Conservation (phyloP, 1,140 invertebrate species). For the Drosophila carrolli region DNA sequence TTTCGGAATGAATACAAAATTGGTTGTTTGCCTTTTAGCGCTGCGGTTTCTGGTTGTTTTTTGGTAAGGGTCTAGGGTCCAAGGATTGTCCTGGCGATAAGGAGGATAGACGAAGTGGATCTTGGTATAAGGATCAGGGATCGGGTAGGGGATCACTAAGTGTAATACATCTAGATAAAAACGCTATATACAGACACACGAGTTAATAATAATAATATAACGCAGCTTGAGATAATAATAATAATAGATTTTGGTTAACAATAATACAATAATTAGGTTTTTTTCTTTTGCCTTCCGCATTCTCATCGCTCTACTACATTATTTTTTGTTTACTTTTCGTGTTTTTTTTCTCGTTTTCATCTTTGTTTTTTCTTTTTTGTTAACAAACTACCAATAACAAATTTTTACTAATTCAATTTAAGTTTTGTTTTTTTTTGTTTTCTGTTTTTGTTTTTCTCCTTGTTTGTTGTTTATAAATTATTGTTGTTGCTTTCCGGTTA, state of each 20-base stretch:
- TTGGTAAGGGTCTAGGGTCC: conserved; percentile 17
- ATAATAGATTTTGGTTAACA: conserved; percentile 83
- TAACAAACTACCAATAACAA: conserved; percentile 83
- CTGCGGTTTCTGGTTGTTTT: conserved; percentile 37
- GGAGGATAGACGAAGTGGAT: not conserved
- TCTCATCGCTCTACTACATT: conserved; percentile 55
- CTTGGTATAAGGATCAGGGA: not conserved
- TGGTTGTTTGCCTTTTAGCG: conserved; percentile 69
- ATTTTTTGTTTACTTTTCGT: conserved; percentile 34
- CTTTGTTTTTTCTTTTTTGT: conserved; percentile 52
- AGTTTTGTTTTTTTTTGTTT: conserved; percentile 41
- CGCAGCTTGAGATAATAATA: conserved; percentile 73
- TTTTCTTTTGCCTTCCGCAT: conserved; percentile 42
- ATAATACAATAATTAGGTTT: conserved; percentile 81
- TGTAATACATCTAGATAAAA: conserved; percentile 83
- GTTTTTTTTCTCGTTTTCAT: conserved; percentile 24
- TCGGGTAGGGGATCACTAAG: conserved; percentile 53
- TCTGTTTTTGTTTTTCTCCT: conserved; percentile 24
- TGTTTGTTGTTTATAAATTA: conserved; percentile 64
- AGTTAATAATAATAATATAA: conserved; percentile 75
- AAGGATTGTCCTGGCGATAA: conserved; percentile 37
- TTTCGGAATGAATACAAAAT: conserved; percentile 80
- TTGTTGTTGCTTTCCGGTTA: conserved; percentile 76
- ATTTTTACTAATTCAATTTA: conserved; percentile 81
- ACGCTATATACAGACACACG: conserved; percentile 80